Evolutionary conservation across 2,888 invertebrate species (phyloP), one percentile per base, ranked within the genome.

Genomic region (Tinea trinotella): DNA sequence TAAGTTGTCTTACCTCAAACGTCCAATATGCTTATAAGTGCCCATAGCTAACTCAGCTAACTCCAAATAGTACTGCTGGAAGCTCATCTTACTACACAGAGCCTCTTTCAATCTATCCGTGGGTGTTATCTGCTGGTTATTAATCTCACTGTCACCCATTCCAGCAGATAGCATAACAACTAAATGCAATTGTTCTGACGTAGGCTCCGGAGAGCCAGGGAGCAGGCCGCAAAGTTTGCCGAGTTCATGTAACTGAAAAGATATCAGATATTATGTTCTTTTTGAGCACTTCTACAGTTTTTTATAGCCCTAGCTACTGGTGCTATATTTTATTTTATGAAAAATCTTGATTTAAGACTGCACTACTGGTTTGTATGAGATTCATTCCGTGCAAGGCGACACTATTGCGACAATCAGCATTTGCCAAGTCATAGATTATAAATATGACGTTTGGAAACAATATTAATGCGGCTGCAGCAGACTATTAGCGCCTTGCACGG

Each of bases 21-120:
- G 87, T 0, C 93, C 93, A 59, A 98, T 96, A 79, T 98, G 97
- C 68, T 98, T 98, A 70, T 95, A 98, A 0, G 97, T 98, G 53
- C 97, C 96, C 90, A 98, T 97, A 0, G 98, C 96, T 58, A 98
- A 77, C 72, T 98, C 98, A 0, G 97, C 95, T 56, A 98, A 77
- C 76, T 98, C 98, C 70, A 97, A 78, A 69, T 98, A 98, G 61
- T 96, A 92, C 70, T 94, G 94, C 64, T 94, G 93, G 71, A 98
- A 98, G 52, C 92, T 90, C 55, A 92, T 92, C 68, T 94, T 94
- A 9, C 96, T 96, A 54, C 97, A 95, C 2, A 98, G 78, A 0
- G 97, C 96, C 66, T 95, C 94, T 69, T 97, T 95, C 7, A 98
- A 82, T 68, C 94, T 91, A 62, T 95, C 95, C 0, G 95, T 92